Percentiles rank a stretch among this genome's conserved stretches.
Conservation (phyloP, 2,797 vertebrate genomes). For the Graptemys geographica region DNA sequence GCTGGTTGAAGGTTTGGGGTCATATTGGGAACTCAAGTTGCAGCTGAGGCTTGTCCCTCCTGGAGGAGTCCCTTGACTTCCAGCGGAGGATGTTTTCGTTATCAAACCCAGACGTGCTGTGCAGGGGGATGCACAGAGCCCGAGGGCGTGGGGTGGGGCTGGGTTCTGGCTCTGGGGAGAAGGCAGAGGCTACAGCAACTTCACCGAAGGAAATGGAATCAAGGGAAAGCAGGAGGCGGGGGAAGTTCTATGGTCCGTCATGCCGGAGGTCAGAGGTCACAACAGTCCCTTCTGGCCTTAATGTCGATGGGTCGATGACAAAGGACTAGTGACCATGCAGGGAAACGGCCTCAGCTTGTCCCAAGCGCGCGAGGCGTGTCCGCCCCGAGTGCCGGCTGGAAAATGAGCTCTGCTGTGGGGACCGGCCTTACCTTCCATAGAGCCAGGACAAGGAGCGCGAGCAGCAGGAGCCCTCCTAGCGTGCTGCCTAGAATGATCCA, state of each 20-base stretch:
- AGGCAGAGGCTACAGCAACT: not conserved
- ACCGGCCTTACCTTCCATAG: conserved; percentile 93
- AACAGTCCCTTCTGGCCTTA: not conserved
- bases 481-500: conserved; percentile 97
- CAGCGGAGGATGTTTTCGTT: not conserved
- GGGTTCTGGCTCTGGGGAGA: not conserved
- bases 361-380: too few species aligned
- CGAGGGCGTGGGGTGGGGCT: too few species aligned
- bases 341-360: not conserved
- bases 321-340: not conserved
- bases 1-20: not conserved
- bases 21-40: not conserved
- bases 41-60: not conserved
- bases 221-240: not conserved
- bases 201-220: not conserved
- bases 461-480: conserved; percentile 92
- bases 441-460: conserved; percentile 91
- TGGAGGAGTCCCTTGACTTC: not conserved
- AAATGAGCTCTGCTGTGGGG: not conserved
- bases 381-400: not conserved
- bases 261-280: not conserved
- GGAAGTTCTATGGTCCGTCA: not conserved
- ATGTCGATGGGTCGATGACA: not conserved
- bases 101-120: not conserved
- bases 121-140: not conserved